These are phyloP conservation scores for Neomonachus schauinslandi DNA, from an alignment of 2,113 vertebrate species.

Conservation along the genomic window DNA sequence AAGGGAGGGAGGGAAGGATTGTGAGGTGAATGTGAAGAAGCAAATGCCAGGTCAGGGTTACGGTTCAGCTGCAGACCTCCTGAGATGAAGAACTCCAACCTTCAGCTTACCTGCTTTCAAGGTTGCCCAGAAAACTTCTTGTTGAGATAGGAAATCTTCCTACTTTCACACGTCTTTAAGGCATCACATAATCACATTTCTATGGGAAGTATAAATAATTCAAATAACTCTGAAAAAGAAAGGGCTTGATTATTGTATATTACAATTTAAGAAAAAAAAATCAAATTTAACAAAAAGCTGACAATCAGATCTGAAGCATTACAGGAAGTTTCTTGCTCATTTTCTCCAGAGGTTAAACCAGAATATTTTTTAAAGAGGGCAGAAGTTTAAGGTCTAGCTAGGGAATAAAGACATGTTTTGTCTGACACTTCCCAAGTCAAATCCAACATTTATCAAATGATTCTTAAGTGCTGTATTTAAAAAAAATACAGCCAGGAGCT, in stretches of 20 bases:
- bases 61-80: neutral
- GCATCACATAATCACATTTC: conserved; percentile 62
- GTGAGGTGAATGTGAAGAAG: neutral
- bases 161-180: conserved; percentile 58
- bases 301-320: conserved; percentile 60
- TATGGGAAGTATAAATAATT: conserved; percentile 78
- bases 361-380: conserved; percentile 70
- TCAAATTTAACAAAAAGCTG: conserved; percentile 62
- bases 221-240: conserved; percentile 74
- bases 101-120: conserved; percentile 49
- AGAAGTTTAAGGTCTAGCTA: conserved; percentile 79
- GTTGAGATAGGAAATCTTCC: conserved; percentile 39
- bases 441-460: conserved; percentile 75
- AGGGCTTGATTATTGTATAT: conserved; percentile 71
- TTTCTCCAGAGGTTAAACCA: conserved; percentile 76
- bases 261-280: conserved; percentile 62
- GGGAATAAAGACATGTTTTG: conserved; percentile 80
- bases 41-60: neutral
- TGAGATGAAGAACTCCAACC: neutral
- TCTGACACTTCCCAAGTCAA: conserved; percentile 78
- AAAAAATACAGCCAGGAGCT: conserved; percentile 38
- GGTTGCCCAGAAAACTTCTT: neutral
- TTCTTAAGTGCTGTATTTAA: conserved; percentile 66
- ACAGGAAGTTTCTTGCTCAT: conserved; percentile 63
- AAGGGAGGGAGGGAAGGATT: neutral